A percentile compares a stretch with the other conserved stretches of the same genome.
These are phyloP conservation scores for Stenopsyche tienmushanensis DNA, from an alignment of 1,140 invertebrate genomes.

Conservation along the genomic window DNA sequence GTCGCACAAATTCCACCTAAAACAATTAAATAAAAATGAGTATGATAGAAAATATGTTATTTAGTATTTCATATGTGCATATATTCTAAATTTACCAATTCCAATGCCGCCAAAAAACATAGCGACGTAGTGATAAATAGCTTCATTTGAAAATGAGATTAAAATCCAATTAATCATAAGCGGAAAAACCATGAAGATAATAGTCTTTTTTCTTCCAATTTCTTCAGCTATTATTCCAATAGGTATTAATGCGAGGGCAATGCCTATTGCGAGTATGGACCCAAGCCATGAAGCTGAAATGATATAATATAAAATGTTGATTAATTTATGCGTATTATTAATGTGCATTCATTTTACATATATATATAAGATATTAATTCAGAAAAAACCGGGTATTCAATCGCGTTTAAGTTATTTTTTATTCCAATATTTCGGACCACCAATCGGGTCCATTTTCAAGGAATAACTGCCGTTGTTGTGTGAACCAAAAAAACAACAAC, in stretches of 20 bases:
- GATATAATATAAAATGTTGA: not conserved
- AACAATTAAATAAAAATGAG: conserved; percentile 13
- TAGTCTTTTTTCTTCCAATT: conserved; percentile 72
- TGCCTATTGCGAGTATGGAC: conserved; percentile 76
- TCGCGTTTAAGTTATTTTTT: no score
- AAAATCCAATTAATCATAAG: conserved; percentile 77
- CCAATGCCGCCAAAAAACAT: conserved; percentile 74
- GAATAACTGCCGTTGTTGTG: no score
- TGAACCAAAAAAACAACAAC: no score
- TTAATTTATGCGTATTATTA: not conserved
- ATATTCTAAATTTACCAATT: conserved; percentile 56
- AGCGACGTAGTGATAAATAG: conserved; percentile 66
- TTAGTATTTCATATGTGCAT: not conserved
- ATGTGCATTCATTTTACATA: no score
- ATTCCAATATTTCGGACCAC: no score
- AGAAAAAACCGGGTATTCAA: no score
- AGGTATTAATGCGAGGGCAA: conserved; percentile 71
- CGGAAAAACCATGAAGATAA: conserved; percentile 68
- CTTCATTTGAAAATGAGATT: conserved; percentile 64
- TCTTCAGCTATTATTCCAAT: conserved; percentile 70
- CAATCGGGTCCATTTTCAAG: no score
- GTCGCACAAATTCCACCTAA: conserved; percentile 78
- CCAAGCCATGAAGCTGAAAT: conserved; percentile 70
- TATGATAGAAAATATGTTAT: conserved; percentile 3
- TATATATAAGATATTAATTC: no score